These are phyloP conservation scores for Apostichopus californicus DNA, from an alignment of 35 echinoderm and acorn worm genomes.

Conservation along the genomic window DNA sequence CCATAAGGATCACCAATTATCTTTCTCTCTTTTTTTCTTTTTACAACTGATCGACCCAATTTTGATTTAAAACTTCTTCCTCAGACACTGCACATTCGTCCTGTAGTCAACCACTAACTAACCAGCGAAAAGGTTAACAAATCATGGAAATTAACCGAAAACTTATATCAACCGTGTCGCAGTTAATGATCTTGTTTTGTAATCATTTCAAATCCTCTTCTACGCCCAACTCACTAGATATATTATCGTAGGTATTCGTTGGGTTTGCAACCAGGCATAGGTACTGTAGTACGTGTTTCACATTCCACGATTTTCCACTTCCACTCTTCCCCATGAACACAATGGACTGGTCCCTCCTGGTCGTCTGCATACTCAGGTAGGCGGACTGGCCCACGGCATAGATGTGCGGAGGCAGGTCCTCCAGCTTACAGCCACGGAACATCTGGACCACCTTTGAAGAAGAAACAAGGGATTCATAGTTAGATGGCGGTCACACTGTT, in stretches of 20 bases:
- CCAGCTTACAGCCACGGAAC: slow-evolving; percentile 94
- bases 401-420: slow-evolving; percentile 98
- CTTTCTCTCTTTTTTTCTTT: too few species aligned
- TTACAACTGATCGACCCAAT: too few species aligned
- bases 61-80: too few species aligned
- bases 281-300: slow-evolving; percentile 85
- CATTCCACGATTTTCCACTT: slow-evolving; percentile 92
- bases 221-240: slow-evolving; percentile 19
- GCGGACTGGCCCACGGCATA: slow-evolving; percentile 97
- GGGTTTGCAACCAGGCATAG: slow-evolving; percentile 80
- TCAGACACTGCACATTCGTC: too few species aligned
- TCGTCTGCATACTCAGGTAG: slow-evolving; percentile 80
- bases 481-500: too few species aligned
- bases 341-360: slow-evolving; percentile 91
- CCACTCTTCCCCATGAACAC: slow-evolving; percentile 94
- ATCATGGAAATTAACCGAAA: too few species aligned
- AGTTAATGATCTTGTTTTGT: too few species aligned
- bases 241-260: slow-evolving; percentile 50
- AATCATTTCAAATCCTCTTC: too few species aligned
- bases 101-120: too few species aligned
- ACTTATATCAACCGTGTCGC: too few species aligned
- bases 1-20: too few species aligned
- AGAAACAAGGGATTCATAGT: not conserved
- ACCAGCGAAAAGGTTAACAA: too few species aligned
- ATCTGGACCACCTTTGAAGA: slow-evolving; percentile 88